These are phyloP conservation scores for Limnephilus auricula DNA, from an alignment of 2,888 invertebrate genomes.

Conservation along the genomic window DNA sequence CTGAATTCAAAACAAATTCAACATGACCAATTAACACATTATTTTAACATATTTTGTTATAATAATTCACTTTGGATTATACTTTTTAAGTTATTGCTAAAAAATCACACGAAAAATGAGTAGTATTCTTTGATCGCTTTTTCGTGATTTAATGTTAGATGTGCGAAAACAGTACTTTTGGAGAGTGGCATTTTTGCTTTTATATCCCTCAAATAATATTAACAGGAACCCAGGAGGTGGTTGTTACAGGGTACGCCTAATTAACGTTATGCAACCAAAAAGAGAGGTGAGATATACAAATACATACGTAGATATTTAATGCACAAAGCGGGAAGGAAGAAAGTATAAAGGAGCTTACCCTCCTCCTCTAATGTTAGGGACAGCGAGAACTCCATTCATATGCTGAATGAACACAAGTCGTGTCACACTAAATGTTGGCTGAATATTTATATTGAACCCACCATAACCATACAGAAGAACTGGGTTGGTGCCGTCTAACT, in stretches of 20 bases:
- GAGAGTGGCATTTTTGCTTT: too few species aligned
- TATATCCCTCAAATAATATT: too few species aligned
- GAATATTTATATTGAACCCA: slow-evolving; percentile 95
- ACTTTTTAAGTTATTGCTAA: too few species aligned
- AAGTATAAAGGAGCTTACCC: slow-evolving; percentile 80
- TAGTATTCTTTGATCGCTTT: too few species aligned
- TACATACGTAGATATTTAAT: neutral
- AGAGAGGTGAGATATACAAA: neutral
- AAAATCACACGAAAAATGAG: too few species aligned
- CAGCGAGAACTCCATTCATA: slow-evolving; percentile 91
- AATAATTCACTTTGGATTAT: too few species aligned
- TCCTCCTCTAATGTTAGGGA: slow-evolving; percentile 97
- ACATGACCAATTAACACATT: too few species aligned
- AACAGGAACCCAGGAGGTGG: neutral
- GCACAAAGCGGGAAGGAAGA: neutral
- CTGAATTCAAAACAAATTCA: too few species aligned
- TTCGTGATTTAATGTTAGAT: too few species aligned
- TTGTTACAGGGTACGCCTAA: neutral
- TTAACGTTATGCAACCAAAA: neutral
- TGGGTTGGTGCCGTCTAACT: slow-evolving; percentile 85
- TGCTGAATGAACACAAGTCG: slow-evolving; percentile 93
- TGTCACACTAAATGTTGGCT: slow-evolving; percentile 92
- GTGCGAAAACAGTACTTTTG: too few species aligned
- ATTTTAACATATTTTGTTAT: too few species aligned
- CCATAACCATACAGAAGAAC: slow-evolving; percentile 97